Evolutionary conservation across 2,888 invertebrate genomes (phyloP).

Genomic region (Dione juno): DNA sequence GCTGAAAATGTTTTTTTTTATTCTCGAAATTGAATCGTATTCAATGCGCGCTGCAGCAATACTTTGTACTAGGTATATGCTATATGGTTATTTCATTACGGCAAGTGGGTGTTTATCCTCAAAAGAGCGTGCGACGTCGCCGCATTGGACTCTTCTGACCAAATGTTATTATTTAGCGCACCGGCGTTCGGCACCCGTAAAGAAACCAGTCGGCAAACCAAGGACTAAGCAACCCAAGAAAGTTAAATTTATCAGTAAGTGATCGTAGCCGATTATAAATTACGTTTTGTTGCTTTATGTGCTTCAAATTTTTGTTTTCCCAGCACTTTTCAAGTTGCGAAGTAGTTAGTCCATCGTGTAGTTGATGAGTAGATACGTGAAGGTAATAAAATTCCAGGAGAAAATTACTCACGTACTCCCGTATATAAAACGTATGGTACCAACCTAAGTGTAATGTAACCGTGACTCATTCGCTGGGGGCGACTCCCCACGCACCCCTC

Average conservation of each 20-base stretch:
- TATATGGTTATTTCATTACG: slow-evolving; percentile 9
- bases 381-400: slow-evolving; percentile 35
- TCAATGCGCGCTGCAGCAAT: not conserved
- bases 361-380: slow-evolving; percentile 27
- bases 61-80: not conserved
- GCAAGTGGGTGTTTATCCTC: slow-evolving; percentile 39
- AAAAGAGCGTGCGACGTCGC: slow-evolving; percentile 25
- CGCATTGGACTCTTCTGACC: slow-evolving; percentile 51
- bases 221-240: slow-evolving; percentile 94
- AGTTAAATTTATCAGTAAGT: slow-evolving; percentile 96
- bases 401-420: slow-evolving; percentile 39
- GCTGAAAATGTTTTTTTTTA: slow-evolving; percentile 2
- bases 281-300: slow-evolving; percentile 28
- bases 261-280: slow-evolving; percentile 47
- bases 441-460: slow-evolving; percentile 35
- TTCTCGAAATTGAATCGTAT: not conserved
- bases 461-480: slow-evolving; percentile 48
- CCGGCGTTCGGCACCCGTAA: slow-evolving; percentile 86
- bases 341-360: slow-evolving; percentile 30
- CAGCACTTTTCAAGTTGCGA: slow-evolving; percentile 31
- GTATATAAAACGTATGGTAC: slow-evolving; percentile 29
- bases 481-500: slow-evolving; percentile 43
- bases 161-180: slow-evolving; percentile 63
- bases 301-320: slow-evolving; percentile 36
- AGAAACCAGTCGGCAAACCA: slow-evolving; percentile 91